These are phyloP conservation scores for Meganola albula DNA, from an alignment of 2,888 invertebrate genomes.

Conservation along the genomic window DNA sequence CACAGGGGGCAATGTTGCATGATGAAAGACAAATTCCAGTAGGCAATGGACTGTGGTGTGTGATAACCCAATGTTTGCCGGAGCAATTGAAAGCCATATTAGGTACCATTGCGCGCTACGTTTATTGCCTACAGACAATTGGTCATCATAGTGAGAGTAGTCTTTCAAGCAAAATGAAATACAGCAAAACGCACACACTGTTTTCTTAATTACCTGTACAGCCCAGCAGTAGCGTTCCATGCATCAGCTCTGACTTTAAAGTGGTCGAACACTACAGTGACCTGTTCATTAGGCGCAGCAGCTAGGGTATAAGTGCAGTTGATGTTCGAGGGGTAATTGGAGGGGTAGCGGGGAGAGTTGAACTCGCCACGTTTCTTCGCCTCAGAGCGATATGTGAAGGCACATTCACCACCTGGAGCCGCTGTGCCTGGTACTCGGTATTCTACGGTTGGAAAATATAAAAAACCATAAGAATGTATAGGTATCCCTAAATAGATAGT, in stretches of 20 bases:
- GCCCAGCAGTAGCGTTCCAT: conserved; percentile 83
- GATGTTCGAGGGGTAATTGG: conserved; percentile 96
- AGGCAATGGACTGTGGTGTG: no score
- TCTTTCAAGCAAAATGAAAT: no score
- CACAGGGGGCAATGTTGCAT: no score
- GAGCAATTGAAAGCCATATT: no score
- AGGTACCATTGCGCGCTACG: no score
- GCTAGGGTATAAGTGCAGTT: conserved; percentile 96
- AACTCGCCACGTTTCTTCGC: conserved; percentile 93
- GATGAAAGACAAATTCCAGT: no score
- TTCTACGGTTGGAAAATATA: conserved; percentile 79
- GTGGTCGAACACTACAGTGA: conserved; percentile 93
- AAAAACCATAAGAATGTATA: no score
- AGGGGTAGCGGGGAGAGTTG: conserved; percentile 97
- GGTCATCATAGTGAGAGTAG: no score
- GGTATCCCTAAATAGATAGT: no score
- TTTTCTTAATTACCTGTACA: conserved; percentile 69
- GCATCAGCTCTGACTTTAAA: conserved; percentile 92
- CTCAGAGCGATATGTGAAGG: conserved; percentile 92
- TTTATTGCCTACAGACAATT: no score
- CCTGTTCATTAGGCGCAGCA: conserved; percentile 92
- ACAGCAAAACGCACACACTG: no score
- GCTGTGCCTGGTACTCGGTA: conserved; percentile 96
- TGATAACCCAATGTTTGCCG: no score
- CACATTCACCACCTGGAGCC: conserved; percentile 93